These are phyloP conservation scores for Agonopterix alstromeriana DNA, from an alignment of 2,888 invertebrate genomes.

Conservation along the genomic window DNA sequence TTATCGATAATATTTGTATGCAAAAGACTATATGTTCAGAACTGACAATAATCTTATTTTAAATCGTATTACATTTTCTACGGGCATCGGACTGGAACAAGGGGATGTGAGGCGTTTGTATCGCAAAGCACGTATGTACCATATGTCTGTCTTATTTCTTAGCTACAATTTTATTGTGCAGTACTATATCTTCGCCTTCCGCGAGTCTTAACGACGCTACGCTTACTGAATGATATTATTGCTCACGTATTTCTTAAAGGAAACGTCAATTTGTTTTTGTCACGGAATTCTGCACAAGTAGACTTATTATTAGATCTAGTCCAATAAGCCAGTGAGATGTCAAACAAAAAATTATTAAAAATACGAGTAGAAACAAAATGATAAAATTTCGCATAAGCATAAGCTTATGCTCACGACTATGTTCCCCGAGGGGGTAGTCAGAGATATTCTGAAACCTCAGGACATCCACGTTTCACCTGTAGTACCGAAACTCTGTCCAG, in stretches of 20 bases:
- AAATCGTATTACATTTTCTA: constrained; percentile 21
- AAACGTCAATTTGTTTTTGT: constrained; percentile 20
- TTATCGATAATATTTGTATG: constrained; percentile 12
- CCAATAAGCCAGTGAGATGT: no score
- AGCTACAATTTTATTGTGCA: constrained; percentile 37
- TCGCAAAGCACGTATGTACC: constrained; percentile 50
- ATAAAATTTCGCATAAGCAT: no score
- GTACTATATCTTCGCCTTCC: constrained; percentile 32
- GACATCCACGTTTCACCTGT: no score
- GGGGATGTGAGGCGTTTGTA: constrained; percentile 22
- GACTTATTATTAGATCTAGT: no score
- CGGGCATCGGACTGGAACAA: constrained; percentile 21
- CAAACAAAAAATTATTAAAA: no score
- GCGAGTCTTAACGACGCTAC: constrained; percentile 34
- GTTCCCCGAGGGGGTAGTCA: no score
- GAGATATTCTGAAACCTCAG: no score
- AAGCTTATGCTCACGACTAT: no score
- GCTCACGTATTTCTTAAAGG: constrained; percentile 29
- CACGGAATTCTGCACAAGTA: constrained; percentile 3
- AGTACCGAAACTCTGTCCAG: no score
- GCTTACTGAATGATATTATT: constrained; percentile 36
- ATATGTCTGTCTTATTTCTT: constrained; percentile 42
- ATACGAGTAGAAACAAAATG: no score
- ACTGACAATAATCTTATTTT: constrained; percentile 48
- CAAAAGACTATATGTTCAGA: constrained; percentile 31